These are phyloP conservation scores for Heteropelma amictum DNA, from an alignment of 2,888 invertebrate species.

Conservation along the genomic window DNA sequence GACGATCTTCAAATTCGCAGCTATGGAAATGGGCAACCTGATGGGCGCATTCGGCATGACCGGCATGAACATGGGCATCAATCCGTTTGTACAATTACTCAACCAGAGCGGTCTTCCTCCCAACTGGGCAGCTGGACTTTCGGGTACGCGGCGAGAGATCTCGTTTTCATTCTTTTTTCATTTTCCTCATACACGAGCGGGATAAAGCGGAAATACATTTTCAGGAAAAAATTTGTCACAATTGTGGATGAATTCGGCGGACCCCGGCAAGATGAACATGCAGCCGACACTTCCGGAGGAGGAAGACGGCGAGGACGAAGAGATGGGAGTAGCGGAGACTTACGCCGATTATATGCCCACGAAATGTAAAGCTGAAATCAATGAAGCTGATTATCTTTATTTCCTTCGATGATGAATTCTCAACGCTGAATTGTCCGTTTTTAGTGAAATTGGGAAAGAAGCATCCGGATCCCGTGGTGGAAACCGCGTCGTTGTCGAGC, in stretches of 20 bases:
- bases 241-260: constrained; percentile 80
- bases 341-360: constrained; percentile 99
- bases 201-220: no score
- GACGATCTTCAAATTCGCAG: constrained; percentile 58
- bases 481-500: constrained; percentile 97
- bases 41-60: constrained; percentile 75
- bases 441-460: constrained; percentile 94
- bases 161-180: no score
- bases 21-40: constrained; percentile 75
- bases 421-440: constrained; percentile 31
- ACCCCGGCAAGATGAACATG: constrained; percentile 78
- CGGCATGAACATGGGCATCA: constrained; percentile 76
- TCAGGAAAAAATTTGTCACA: constrained; percentile 81
- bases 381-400: background rate
- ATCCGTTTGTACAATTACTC: constrained; percentile 77
- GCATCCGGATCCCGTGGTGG: constrained; percentile 99
- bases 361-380: constrained; percentile 84
- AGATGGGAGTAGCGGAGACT: constrained; percentile 98
- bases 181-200: no score
- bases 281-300: constrained; percentile 81
- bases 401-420: background rate
- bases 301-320: constrained; percentile 94
- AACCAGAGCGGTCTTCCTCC: constrained; percentile 74
- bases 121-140: constrained; percentile 74
- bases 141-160: constrained; percentile 65